These are phyloP conservation scores for Entomyzon cyanotis DNA, from an alignment of 2,113 vertebrate genomes.

Conservation along the genomic window DNA sequence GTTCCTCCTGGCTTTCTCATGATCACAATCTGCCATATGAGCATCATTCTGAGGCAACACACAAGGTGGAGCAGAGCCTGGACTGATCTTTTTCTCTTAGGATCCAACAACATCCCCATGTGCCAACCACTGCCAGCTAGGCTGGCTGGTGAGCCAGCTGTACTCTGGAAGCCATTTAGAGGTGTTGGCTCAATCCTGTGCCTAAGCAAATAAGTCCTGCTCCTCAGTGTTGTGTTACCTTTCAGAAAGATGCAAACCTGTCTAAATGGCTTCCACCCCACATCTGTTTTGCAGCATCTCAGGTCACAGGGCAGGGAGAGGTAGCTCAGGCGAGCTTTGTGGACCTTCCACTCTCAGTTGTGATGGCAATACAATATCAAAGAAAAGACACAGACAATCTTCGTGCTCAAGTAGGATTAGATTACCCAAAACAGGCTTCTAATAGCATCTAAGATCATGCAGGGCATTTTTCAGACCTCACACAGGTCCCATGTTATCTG, in stretches of 20 bases:
- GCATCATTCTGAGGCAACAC: background rate
- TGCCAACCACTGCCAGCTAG: background rate
- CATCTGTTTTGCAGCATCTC: background rate
- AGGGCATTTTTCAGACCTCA: background rate
- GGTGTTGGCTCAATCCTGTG: background rate
- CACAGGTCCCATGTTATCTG: background rate
- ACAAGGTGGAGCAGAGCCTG: background rate
- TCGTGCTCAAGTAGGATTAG: background rate
- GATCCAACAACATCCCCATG: background rate
- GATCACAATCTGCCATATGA: background rate
- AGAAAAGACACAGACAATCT: background rate
- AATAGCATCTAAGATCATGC: background rate
- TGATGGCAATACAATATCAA: background rate
- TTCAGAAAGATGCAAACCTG: constrained; percentile 3
- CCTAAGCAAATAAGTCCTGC: background rate
- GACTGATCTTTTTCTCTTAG: background rate
- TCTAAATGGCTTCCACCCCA: background rate
- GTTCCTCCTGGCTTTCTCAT: accelerated
- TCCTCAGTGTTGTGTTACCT: background rate
- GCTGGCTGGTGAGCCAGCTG: background rate
- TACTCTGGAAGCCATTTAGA: constrained; percentile 3
- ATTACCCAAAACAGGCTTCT: background rate
- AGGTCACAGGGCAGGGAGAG: background rate
- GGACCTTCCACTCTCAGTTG: background rate
- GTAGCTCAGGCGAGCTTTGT: background rate